These are phyloP conservation scores for Coreoperca whiteheadi DNA, from an alignment of 2,113 vertebrate species.

Conservation along the genomic window DNA sequence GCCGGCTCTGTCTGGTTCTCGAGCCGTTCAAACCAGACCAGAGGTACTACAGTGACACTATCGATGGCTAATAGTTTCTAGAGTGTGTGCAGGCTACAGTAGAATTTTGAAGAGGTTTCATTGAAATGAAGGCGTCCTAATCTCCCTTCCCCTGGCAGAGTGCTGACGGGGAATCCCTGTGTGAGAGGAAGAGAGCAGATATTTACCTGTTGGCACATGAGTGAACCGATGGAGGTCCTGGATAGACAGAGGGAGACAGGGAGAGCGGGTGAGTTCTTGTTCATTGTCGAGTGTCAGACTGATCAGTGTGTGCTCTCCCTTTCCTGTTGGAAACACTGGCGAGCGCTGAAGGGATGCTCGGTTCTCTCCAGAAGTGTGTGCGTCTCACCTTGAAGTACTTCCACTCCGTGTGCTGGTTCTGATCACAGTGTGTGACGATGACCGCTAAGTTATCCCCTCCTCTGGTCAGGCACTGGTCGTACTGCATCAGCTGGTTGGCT, in stretches of 20 bases:
- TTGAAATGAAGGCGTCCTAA: neutral
- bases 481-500: slow-evolving; percentile 97
- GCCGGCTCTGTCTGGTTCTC: neutral
- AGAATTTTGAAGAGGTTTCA: no score
- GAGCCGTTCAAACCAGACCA: neutral
- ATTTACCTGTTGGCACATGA: slow-evolving; percentile 90
- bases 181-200: slow-evolving; percentile 68
- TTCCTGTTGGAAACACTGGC: neutral
- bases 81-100: neutral
- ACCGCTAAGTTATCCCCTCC: slow-evolving; percentile 89
- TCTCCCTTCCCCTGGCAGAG: neutral
- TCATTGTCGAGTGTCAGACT: neutral
- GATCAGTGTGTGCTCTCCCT: neutral
- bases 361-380: neutral
- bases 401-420: slow-evolving; percentile 94
- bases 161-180: neutral
- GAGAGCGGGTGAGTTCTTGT: neutral
- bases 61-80: neutral
- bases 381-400: slow-evolving; percentile 94
- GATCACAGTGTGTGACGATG: slow-evolving; percentile 93
- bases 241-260: slow-evolving; percentile 41
- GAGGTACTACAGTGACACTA: neutral
- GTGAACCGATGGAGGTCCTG: slow-evolving; percentile 93
- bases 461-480: slow-evolving; percentile 95
- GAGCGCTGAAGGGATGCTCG: neutral